These are phyloP conservation scores for Coenonympha arcania DNA, from an alignment of 2,888 invertebrate species.

Conservation along the genomic window DNA sequence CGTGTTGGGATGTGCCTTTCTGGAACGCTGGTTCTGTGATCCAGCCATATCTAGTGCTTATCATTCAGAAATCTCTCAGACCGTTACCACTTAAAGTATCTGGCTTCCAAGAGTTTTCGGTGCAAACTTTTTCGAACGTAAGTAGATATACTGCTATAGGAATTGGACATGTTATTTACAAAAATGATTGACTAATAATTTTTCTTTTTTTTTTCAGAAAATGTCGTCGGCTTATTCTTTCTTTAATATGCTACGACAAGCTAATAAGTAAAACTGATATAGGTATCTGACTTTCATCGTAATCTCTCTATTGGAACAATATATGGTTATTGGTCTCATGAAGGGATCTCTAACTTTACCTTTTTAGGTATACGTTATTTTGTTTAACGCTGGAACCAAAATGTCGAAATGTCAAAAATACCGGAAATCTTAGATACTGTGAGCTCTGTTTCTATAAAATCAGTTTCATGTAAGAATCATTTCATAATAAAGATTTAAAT, in stretches of 20 bases:
- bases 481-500: no score
- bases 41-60: constrained; percentile 49
- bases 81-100: constrained; percentile 44
- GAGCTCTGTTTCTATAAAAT: no score
- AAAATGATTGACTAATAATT: neutral
- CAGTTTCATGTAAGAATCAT: no score
- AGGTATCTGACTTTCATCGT: neutral
- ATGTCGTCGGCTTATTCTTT: constrained; percentile 49
- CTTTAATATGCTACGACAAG: constrained; percentile 54
- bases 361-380: no score
- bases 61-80: constrained; percentile 50
- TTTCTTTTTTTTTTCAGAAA: constrained; percentile 42
- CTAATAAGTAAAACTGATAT: constrained; percentile 15
- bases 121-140: constrained; percentile 54
- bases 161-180: neutral
- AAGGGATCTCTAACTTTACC: no score
- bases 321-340: no score
- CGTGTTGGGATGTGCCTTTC: constrained; percentile 49
- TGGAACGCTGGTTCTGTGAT: constrained; percentile 49
- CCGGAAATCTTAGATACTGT: no score
- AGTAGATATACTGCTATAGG: no score
- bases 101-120: constrained; percentile 50
- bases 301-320: no score
- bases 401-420: no score
- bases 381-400: no score